phyloP scores from a whole-genome alignment of 2,797 vertebrate genomes.

The Sciaenops ocellatus region DNA sequence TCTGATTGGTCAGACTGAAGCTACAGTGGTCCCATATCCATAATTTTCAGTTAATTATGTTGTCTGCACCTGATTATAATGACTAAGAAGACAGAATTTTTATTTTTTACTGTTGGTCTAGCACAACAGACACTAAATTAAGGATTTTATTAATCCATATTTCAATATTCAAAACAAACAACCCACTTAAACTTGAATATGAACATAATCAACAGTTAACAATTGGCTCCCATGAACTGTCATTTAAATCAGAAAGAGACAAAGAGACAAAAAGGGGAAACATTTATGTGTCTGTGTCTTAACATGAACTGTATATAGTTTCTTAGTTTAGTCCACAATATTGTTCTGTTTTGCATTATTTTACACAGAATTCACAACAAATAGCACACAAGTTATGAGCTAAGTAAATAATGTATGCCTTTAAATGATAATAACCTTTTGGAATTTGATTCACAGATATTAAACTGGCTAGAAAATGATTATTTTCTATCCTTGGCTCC shows the following conservation, averaged over 20 bases:
- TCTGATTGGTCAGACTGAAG: slow-evolving; percentile 59
- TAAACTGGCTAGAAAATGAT: neutral
- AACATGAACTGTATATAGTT: neutral
- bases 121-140: neutral
- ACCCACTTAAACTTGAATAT: neutral
- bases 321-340: neutral
- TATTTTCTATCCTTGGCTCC: neutral
- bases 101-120: neutral
- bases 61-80: slow-evolving; percentile 33
- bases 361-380: neutral
- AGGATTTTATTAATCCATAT: neutral
- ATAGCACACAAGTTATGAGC: neutral
- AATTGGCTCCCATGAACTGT: neutral
- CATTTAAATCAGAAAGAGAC: neutral
- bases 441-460: neutral
- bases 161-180: neutral
- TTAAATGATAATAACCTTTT: neutral
- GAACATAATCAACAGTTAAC: neutral
- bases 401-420: neutral
- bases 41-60: slow-evolving; percentile 46
- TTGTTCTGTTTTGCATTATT: neutral
- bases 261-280: neutral
- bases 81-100: neutral
- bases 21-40: slow-evolving; percentile 27
- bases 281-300: neutral